A percentile compares a stretch with the other conserved stretches of the same genome.
These are phyloP conservation scores for Mesitornis unicolor DNA, from an alignment of 2,113 vertebrate species.

Conservation along the genomic window DNA sequence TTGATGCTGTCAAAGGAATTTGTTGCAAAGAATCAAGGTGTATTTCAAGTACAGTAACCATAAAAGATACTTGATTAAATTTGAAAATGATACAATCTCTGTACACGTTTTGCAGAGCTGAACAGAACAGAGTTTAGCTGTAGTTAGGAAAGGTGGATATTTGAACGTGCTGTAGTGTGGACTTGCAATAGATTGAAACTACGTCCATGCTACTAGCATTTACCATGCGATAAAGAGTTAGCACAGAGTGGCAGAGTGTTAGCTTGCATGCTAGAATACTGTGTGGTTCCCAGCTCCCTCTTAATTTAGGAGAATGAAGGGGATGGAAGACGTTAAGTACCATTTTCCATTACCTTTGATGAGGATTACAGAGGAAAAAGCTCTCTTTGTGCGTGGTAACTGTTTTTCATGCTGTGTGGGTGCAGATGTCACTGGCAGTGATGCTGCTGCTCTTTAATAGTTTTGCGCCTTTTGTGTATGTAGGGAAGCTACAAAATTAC, in stretches of 20 bases:
- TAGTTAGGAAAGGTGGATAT: neutral
- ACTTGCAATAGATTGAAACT: neutral
- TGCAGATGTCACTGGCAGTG: neutral
- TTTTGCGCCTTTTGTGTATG: neutral
- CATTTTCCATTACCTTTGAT: neutral
- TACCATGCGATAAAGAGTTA: neutral
- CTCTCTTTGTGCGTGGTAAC: neutral
- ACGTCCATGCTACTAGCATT: neutral
- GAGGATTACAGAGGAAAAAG: neutral
- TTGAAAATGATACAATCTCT: neutral
- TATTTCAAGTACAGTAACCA: neutral
- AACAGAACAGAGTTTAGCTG: neutral
- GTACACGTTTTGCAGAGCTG: neutral
- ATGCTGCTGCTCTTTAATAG: neutral
- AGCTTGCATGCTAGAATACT: neutral
- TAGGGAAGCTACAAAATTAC: slow-evolving; percentile 81
- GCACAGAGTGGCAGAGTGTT: neutral
- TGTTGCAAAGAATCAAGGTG: neutral
- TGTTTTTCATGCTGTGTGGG: neutral
- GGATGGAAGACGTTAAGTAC: neutral
- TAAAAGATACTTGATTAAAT: neutral
- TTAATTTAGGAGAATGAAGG: neutral
- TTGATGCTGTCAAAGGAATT: neutral
- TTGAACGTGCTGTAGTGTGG: neutral
- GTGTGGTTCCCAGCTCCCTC: neutral